Evolutionary conservation across 2,888 invertebrate genomes (phyloP).

Genomic region (Pteria penguin): DNA sequence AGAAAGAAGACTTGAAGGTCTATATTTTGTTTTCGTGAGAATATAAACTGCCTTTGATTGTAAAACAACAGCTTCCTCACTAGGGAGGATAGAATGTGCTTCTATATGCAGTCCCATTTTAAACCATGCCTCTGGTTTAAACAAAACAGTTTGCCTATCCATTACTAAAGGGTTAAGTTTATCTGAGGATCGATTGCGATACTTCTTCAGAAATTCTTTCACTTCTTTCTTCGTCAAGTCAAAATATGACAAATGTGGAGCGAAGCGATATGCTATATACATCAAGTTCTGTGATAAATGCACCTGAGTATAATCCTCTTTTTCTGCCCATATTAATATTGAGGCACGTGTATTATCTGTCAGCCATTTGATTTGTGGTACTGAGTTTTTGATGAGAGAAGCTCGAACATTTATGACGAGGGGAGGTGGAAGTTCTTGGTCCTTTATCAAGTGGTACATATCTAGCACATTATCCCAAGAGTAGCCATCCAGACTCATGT

Average conservation of each 20-base stretch:
- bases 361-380: constrained; percentile 76
- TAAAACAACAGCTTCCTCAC: constrained; percentile 70
- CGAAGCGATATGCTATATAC: constrained; percentile 70
- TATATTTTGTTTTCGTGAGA: constrained; percentile 65
- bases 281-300: constrained; percentile 61
- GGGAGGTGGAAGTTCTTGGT: constrained; percentile 64
- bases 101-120: constrained; percentile 74
- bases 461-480: constrained; percentile 75
- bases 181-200: constrained; percentile 61
- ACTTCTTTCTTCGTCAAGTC: constrained; percentile 63
- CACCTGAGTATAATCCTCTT: constrained; percentile 49
- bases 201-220: constrained; percentile 53
- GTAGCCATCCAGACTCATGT: constrained; percentile 68
- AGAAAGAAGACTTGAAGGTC: constrained; percentile 56
- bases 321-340: constrained; percentile 65
- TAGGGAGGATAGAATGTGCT: constrained; percentile 68
- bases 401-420: constrained; percentile 71
- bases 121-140: constrained; percentile 70
- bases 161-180: constrained; percentile 61
- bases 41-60: constrained; percentile 67
- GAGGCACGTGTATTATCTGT: constrained; percentile 67
- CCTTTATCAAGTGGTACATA: constrained; percentile 73
- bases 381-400: constrained; percentile 70
- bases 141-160: constrained; percentile 65
- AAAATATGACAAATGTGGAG: constrained; percentile 66